phyloP scores from a whole-genome alignment of 2,113 vertebrate genomes.

The Synodontis membranacea region DNA sequence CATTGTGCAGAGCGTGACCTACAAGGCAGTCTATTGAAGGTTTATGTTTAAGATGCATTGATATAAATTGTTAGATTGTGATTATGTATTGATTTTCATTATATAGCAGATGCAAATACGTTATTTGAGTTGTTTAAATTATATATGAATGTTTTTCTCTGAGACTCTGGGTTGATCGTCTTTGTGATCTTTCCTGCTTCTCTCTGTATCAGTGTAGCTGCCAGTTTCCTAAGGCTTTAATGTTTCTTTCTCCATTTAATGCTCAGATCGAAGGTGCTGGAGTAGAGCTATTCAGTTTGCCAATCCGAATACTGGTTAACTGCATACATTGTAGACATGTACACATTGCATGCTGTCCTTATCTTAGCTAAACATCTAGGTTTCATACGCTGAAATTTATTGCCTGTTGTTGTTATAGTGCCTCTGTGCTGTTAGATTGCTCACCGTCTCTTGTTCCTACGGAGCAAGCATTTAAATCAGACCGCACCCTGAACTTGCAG shows the following conservation, averaged over 20 bases:
- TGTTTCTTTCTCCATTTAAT: background rate
- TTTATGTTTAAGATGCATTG: background rate
- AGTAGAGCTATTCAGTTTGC: background rate
- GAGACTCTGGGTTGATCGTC: background rate
- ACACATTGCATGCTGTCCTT: too few relatives aligned
- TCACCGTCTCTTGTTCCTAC: background rate
- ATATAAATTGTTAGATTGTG: background rate
- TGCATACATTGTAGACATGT: background rate
- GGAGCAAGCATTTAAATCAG: conserved; percentile 5
- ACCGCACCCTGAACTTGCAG: conserved; percentile 35
- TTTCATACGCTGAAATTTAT: background rate
- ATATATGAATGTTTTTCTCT: background rate
- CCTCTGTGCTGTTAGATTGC: background rate
- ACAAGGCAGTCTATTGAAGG: background rate
- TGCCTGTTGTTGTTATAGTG: background rate
- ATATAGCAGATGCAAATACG: too few relatives aligned
- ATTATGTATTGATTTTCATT: background rate
- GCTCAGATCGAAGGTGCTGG: background rate
- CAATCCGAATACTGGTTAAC: background rate
- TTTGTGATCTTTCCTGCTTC: background rate
- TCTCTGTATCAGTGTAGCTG: background rate
- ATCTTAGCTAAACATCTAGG: background rate
- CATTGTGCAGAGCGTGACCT: background rate
- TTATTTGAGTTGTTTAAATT: too few relatives aligned
- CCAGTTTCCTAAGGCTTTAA: conserved; percentile 6